Evolutionary conservation across 2,888 invertebrate genomes (phyloP), one percentile per base, ranked within the genome.

Genomic region (Tenthredo livida): DNA sequence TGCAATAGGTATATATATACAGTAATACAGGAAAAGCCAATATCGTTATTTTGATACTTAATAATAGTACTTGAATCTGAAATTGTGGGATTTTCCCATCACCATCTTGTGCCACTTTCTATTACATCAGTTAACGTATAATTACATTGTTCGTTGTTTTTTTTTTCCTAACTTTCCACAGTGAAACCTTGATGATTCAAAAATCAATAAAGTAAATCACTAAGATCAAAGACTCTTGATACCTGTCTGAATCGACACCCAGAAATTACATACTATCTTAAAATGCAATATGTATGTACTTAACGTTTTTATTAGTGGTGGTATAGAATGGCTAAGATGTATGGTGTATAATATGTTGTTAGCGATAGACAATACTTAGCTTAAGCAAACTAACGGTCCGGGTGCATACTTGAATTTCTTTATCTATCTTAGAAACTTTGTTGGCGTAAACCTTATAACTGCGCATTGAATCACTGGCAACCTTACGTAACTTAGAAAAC

Each of bases 301-400:
- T 80, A 61, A 80, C 40, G 47, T 58, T 80, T 40, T 80, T 15
- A 58, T 40, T 80, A 50, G 80, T 61, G 40, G 80, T 40, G 58
- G 40, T 61, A 61, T 50, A 58, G 40, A 80, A 61, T 61, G 80
- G 37, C 61, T 61, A 58, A 37, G 47, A 80, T 61, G 78, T 80
- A 61, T 61, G 21, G 40, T 61, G 80, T 80, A 61, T 80, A 61
- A 61, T 50, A 25, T 80, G 61, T 80, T 61, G 40, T 80, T 80
- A 80, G 50, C 2, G 40, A 78, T 80, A 61, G 80, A 80, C 80
- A 80, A 80, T 80, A 80, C 25, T 80, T 78, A 78, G 78, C 29
- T 29, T 78, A 40, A 80, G 61, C 61, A 80, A 61, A 61, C 9
- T 21, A 43, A 12, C 33, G 61, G 40, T 37, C 40, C 10, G 61